Percentiles rank a stretch among this genome's conserved stretches.
These are phyloP conservation scores for Sus scrofa DNA, from an alignment of 2,113 vertebrate species.

Conservation along the genomic window T2T-Sscrofa CM000824.6:69659001-69659500, in stretches of 20 bases:
- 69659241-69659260: background rate
- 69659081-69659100: background rate
- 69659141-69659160: background rate
- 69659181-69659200: background rate
- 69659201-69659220: background rate
- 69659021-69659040: background rate
- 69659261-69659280: background rate
- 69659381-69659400: background rate
- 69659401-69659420: background rate
- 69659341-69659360: background rate
- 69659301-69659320: background rate
- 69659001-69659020: background rate
- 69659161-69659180: background rate
- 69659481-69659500: conserved; percentile 13
- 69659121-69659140: conserved; percentile 33
- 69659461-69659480: background rate
- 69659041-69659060: background rate
- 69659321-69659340: background rate
- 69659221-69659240: background rate
- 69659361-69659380: background rate
- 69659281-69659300: conserved; percentile 27
- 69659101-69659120: background rate
- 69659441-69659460: background rate
- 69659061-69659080: background rate
- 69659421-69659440: background rate